A percentile compares a stretch with the other conserved stretches of the same genome.
Conservation (phyloP, 2,888 invertebrate genomes). For the Pseudoips prasinana region DNA sequence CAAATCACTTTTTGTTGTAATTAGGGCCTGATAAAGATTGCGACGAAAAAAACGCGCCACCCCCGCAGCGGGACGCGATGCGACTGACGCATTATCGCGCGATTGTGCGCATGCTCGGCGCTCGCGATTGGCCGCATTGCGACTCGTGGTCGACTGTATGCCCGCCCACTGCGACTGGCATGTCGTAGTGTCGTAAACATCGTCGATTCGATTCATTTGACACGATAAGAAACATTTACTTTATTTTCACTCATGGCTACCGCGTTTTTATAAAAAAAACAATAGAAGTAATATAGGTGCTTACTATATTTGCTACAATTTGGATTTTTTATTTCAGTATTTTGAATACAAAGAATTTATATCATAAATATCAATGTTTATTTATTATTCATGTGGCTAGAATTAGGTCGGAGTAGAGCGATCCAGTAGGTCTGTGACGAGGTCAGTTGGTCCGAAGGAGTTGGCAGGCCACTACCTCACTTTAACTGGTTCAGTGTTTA, state of each 20-base stretch:
- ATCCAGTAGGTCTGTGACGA: too few relatives aligned
- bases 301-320: too few relatives aligned
- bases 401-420: too few relatives aligned
- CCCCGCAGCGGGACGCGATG: slow-evolving; percentile 39
- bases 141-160: slow-evolving; percentile 33
- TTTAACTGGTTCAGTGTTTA: too few relatives aligned
- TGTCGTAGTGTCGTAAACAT: slow-evolving; percentile 35
- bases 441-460: too few relatives aligned
- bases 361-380: too few relatives aligned
- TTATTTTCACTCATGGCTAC: slow-evolving; percentile 17
- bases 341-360: too few relatives aligned
- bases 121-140: slow-evolving; percentile 40
- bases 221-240: slow-evolving; percentile 20
- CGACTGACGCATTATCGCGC: slow-evolving; percentile 49
- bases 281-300: too few relatives aligned
- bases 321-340: too few relatives aligned
- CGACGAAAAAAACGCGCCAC: slow-evolving; percentile 53
- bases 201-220: slow-evolving; percentile 32
- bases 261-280: too few relatives aligned
- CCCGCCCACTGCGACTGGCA: slow-evolving; percentile 51
- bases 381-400: too few relatives aligned
- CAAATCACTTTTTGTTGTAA: slow-evolving; percentile 29
- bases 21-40: slow-evolving; percentile 27
- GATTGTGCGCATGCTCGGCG: slow-evolving; percentile 39
- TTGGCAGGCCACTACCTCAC: too few relatives aligned